Evolutionary conservation across 2,113 vertebrate species (phyloP), one percentile per base, ranked within the genome.

Genomic region (Rhinolophus ferrumequinum): DNA sequence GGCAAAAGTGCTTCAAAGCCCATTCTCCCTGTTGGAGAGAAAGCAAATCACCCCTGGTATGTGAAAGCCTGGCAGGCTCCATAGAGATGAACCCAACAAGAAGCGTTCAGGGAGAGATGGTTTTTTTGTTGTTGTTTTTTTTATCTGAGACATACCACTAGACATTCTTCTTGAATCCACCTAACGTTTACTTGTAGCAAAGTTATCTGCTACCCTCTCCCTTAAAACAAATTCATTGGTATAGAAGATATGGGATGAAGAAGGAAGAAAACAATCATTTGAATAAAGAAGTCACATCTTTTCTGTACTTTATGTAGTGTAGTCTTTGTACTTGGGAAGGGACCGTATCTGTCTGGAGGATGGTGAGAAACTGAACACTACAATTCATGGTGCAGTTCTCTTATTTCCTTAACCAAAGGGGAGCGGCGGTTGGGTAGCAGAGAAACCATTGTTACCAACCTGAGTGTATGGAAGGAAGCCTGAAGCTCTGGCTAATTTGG

Each of bases 1-100:
- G 90, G 82, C 64, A n/a, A 44, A 52, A 95, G 30, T 67, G 54
- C 80, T 21, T 90, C 62, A 77, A 60, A 97, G 83, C 47, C 50
- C 60, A 6, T 96, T 98, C 96, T 60, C 18, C 21, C 2, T 4
- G 33, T 52, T 41, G 93, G 91, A 96, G 58, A 96, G 88, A 95
- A 90, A 56, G 86, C 82, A 80, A 41, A 0, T 38, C 19, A 1
- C 2, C 28, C 52, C 18, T 79, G 26, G 26, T 83, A 54, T 89
- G 9, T 82, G 1, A 87, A 73, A 85, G 67, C 69, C 38, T 83
- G 47, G 0, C 8, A 21, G 75, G 5, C 4, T 69, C 67, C 47
- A 16, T 18, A 15, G 93, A n/a, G 90, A 54, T 56, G 62, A 77
- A 2, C 35, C 70, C 21, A 79, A 60, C 47, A 75, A 75, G 15